Base-by-base conservation (phyloP, 1,140 invertebrate species). In the Luehdorfia chinensis region DNA sequence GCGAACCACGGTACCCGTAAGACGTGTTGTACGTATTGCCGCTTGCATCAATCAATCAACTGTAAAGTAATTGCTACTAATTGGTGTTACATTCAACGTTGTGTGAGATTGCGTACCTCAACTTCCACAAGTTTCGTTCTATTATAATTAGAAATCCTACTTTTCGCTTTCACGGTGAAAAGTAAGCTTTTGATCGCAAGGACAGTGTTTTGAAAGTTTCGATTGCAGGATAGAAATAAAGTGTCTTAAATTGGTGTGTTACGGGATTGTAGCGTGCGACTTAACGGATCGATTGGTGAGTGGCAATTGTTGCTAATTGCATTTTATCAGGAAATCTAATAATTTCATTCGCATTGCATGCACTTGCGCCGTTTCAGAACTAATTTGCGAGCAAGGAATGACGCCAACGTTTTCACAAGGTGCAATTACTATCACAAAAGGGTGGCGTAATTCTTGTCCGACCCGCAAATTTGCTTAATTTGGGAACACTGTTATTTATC, bases 171-270 rank as follows among this genome's bases (percentile, higher is more conserved):
- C 7, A n/a, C n/a, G 36, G 30, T 28, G 30, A 48, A 47, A 59
- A 57, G 48, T 60, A 59, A 47, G 50, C 50, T 62, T 60, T 56
- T 53, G 28, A 43, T 61, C 18, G 32, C 52, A 69, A 70, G 61
- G 66, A 75, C 62, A 69, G 73, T 76, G 74, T 59, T 70, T 63
- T 62, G 47, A 66, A 70, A 73, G 64, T 67, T 69, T 58, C 37
- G 34, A 50, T 59, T 16, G 27, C 49, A 48, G 52, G 47, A 59
- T 43, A 43, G 36, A 37, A 41, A 16, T 30, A 51, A 47, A 62
- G 50, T 59, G 55, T 59, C 31, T 48, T 55, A 56, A 64, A 59
- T 70, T 66, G 62, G 56, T 69, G 67, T 51, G 58, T 73, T 73
- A 60, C 59, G 76, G 75, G 66, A 77, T 75, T 81, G 55, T 59